Conservation (phyloP, 1,140 invertebrate species). For the Limonius californicus region DNA sequence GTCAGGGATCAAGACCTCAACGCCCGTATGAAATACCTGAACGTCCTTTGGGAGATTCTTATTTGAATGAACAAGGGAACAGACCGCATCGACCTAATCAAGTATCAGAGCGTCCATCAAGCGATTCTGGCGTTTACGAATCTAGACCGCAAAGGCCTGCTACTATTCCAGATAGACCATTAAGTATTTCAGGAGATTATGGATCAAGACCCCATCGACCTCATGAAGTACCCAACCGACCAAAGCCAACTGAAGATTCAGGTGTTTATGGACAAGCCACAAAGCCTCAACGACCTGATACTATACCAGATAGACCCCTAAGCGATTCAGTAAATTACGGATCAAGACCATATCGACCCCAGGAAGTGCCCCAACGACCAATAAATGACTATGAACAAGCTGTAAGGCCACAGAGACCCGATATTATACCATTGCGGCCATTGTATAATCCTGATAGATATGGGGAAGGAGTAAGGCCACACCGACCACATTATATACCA, state of each 20-base stretch:
- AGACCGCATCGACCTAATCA: too few species aligned
- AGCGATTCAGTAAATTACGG: neutral
- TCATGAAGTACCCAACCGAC: neutral
- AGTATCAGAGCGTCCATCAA: too few species aligned
- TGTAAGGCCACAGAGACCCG: slow-evolving; percentile 12
- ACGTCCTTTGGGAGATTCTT: neutral
- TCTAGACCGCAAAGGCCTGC: neutral
- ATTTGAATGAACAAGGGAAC: too few species aligned
- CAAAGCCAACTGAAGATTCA: neutral
- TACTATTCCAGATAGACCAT: neutral
- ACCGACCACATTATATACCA: neutral
- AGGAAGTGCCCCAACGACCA: neutral
- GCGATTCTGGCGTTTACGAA: too few species aligned
- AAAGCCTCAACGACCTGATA: too few species aligned
- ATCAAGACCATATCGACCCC: too few species aligned
- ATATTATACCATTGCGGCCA: neutral
- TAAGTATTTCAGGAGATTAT: neutral
- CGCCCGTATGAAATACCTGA: neutral
- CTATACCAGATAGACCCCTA: too few species aligned
- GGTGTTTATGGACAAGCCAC: too few species aligned
- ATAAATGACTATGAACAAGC: too few species aligned
- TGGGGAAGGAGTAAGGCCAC: slow-evolving; percentile 5
- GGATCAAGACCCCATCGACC: neutral
- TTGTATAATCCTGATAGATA: neutral
- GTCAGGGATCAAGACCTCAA: slow-evolving; percentile 3